phyloP scores from a whole-genome alignment of 53 echinoderm and acorn worm genomes.

The Holothuria leucospilota region DNA sequence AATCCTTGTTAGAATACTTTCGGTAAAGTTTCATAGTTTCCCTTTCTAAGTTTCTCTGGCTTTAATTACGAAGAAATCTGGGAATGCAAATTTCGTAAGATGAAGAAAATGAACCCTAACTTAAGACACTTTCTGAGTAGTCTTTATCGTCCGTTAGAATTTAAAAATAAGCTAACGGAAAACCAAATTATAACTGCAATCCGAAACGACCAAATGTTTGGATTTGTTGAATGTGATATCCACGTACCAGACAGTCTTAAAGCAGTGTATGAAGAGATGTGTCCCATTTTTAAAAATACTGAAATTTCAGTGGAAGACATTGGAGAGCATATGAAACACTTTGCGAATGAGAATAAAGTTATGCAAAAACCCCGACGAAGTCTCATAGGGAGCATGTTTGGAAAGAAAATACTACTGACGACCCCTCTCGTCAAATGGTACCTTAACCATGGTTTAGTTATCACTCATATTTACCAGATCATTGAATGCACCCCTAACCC shows the following conservation, averaged over 20 bases:
- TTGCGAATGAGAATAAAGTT: constrained; percentile 28
- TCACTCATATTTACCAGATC: constrained; percentile 61
- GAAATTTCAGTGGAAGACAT: constrained; percentile 59
- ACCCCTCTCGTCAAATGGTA: constrained; percentile 69
- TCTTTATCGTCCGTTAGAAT: neutral
- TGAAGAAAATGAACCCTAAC: neutral
- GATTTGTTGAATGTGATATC: too few relatives aligned
- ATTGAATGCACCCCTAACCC: constrained; percentile 47
- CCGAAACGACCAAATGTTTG: constrained; percentile 40
- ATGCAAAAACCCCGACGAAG: constrained; percentile 63
- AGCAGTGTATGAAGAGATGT: constrained; percentile 2
- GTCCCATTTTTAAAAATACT: constrained; percentile 33
- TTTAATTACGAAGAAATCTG: constrained; percentile 28
- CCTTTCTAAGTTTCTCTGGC: too few relatives aligned
- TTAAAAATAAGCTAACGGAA: neutral
- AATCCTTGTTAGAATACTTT: too few relatives aligned
- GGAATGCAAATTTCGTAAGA: constrained; percentile 32
- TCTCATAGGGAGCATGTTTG: constrained; percentile 70
- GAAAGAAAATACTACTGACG: constrained; percentile 36
- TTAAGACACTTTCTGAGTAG: neutral
- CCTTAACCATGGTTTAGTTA: constrained; percentile 49
- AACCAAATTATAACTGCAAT: constrained; percentile 18
- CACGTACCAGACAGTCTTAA: constrained; percentile 37
- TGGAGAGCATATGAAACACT: constrained; percentile 60
- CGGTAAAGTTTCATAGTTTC: too few relatives aligned